Evolutionary conservation across 2,797 vertebrate genomes (phyloP).

Genomic region (Falco biarmicus): DNA sequence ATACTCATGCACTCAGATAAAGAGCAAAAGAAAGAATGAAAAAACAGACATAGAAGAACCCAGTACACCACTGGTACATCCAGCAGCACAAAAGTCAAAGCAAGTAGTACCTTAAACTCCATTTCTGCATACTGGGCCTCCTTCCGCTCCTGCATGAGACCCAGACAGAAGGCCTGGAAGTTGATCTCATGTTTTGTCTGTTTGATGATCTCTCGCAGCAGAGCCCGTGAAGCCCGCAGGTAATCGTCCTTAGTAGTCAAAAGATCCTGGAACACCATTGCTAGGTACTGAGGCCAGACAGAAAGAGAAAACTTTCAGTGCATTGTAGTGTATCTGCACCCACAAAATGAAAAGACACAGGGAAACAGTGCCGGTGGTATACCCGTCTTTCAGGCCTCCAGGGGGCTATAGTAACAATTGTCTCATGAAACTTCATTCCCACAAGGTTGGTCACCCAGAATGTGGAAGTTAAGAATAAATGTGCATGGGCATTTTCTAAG

Average conservation of each 20-base stretch:
- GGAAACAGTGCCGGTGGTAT: not conserved
- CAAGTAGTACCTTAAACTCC: conserved; percentile 91
- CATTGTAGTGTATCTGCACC: not conserved
- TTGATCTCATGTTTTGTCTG: conserved; percentile 99
- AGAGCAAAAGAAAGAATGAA: not conserved
- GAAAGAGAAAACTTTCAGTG: not conserved
- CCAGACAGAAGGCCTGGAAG: conserved; percentile 97
- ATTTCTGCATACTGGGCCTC: conserved; percentile 91
- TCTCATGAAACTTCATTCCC: not conserved
- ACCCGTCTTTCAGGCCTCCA: not conserved
- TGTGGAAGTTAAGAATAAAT: not conserved
- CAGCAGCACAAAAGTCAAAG: not conserved
- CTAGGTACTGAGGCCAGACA: conserved; percentile 85
- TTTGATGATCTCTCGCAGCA: conserved; percentile 97
- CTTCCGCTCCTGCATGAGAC: conserved; percentile 97
- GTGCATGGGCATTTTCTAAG: not conserved
- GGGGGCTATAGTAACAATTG: fast-evolving
- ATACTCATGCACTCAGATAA: not conserved
- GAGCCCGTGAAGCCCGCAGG: conserved; percentile 90
- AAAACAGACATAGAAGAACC: not conserved
- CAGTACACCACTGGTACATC: not conserved
- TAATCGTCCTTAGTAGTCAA: conserved; percentile 97
- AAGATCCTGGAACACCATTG: conserved; percentile 98
- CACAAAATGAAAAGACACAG: not conserved
- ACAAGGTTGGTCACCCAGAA: not conserved